Conservation (phyloP, 2,888 invertebrate genomes). For the Cerceris rybyensis region DNA sequence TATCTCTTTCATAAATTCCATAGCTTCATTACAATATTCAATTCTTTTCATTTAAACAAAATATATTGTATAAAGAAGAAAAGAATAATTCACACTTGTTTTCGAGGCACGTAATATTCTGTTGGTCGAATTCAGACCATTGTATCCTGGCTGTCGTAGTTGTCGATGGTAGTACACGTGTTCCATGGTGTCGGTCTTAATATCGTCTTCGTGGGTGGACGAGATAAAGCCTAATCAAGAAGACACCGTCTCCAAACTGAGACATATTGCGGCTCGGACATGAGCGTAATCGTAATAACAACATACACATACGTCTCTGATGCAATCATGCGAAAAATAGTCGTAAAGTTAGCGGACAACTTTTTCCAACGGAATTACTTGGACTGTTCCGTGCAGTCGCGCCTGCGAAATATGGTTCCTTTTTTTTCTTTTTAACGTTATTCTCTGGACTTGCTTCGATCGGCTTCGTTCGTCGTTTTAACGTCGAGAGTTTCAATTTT, state of each 20-base stretch:
- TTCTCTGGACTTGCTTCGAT: too few species aligned
- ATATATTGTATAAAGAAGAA: too few species aligned
- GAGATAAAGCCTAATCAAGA: slow-evolving; percentile 62
- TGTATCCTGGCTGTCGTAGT: not conserved
- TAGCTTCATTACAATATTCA: too few species aligned
- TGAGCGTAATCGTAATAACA: slow-evolving; percentile 37
- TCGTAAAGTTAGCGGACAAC: slow-evolving; percentile 48
- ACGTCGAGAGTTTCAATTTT: too few species aligned
- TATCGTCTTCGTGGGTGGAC: slow-evolving; percentile 60
- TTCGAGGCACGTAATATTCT: not conserved
- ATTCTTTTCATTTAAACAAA: too few species aligned
- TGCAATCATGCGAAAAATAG: slow-evolving; percentile 25
- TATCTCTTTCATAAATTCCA: too few species aligned
- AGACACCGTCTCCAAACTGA: slow-evolving; percentile 57
- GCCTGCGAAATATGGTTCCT: too few species aligned
- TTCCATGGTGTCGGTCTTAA: slow-evolving; percentile 52
- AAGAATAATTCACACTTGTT: too few species aligned
- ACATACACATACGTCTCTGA: slow-evolving; percentile 23
- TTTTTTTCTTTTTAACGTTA: too few species aligned
- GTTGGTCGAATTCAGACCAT: not conserved
- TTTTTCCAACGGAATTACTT: slow-evolving; percentile 25
- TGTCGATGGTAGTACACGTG: slow-evolving; percentile 6
- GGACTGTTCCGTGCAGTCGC: not conserved
- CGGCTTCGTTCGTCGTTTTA: too few species aligned
- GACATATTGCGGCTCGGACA: slow-evolving; percentile 54